phyloP scores from a whole-genome alignment of 2,888 invertebrate species.

The Hipparchia sbordonii region DNA sequence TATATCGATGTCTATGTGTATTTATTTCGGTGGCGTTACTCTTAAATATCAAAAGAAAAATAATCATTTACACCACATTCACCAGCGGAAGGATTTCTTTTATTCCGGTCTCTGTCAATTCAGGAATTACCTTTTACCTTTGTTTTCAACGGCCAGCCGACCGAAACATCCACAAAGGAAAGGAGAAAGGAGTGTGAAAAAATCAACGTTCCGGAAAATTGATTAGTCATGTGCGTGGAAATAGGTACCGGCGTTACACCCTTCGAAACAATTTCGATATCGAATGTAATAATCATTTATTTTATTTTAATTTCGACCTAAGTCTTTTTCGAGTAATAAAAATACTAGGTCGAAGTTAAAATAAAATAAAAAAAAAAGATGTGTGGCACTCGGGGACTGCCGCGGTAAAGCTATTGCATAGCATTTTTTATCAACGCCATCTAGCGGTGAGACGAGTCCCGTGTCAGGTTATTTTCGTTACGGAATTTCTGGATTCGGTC shows the following conservation, averaged over 20 bases:
- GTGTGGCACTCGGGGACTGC: too few species aligned
- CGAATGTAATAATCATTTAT: too few species aligned
- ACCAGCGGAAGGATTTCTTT: neutral
- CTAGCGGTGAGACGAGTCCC: too few species aligned
- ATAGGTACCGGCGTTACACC: neutral
- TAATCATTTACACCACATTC: too few species aligned
- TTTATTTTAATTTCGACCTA: too few species aligned
- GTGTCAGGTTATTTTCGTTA: too few species aligned
- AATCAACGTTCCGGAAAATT: constrained; percentile 19
- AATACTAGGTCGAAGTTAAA: neutral
- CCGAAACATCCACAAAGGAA: constrained; percentile 14
- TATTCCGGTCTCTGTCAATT: neutral
- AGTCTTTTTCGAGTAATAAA: too few species aligned
- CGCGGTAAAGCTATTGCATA: too few species aligned
- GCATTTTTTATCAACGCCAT: too few species aligned
- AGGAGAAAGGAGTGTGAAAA: constrained; percentile 14
- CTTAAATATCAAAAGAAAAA: neutral
- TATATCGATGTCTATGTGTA: too few species aligned
- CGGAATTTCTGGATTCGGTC: too few species aligned
- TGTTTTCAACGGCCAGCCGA: constrained; percentile 5
- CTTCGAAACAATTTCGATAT: neutral
- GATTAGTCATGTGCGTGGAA: neutral
- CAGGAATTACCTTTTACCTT: constrained; percentile 16
- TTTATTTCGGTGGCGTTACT: too few species aligned
- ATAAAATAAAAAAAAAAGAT: neutral